Evolutionary conservation across 2,797 vertebrate species (phyloP), one percentile per base, ranked within the genome.

Genomic region (Craterocephalus amniculus): DNA sequence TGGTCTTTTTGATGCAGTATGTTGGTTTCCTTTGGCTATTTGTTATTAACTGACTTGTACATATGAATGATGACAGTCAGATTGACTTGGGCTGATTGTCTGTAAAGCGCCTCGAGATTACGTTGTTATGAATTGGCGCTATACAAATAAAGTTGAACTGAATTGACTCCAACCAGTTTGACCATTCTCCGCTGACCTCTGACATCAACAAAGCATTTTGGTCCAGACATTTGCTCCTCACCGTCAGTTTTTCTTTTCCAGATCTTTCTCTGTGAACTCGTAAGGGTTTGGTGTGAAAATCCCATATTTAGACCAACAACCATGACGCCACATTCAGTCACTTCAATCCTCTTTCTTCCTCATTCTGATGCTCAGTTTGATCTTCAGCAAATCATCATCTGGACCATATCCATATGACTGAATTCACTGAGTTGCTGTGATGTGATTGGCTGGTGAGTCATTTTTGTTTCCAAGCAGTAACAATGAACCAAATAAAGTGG

Each of bases 181-280:
- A 9, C n/a, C 57, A 71, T 63, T 67, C 66, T 79, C 62, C 61
- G 80, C 72, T 83, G 74, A 84, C 79, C 70, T 80, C 72, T 86
- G 61, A 72, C 79, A 76, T 86, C 86, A 87, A 70, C 67, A 69
- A 75, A 62, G 58, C 61, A 77, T 84, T 79, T 88, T 14, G 4
- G 36, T 38, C 36, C 36, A 38, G 36, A 38, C 36, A 38, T 4
- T 14, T 14, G 36, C 36, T 38, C 13, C 36, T 38, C 36, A 38
- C 36, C 16, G 36, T 12, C 14, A 18, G 7, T 40, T 40, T 16
- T 18, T 40, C 16, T 18, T 40, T 16, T 40, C 20, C 43, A 20
- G 43, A n/a, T 20, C 16, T 1, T 45, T 20, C 40, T 43, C 20
- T 45, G 16, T 45, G n/a, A 45, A 45, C 18, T n/a, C n/a, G n/a